phyloP scores from a whole-genome alignment of 2,797 vertebrate species.

The Hozukius guyotensis region DNA sequence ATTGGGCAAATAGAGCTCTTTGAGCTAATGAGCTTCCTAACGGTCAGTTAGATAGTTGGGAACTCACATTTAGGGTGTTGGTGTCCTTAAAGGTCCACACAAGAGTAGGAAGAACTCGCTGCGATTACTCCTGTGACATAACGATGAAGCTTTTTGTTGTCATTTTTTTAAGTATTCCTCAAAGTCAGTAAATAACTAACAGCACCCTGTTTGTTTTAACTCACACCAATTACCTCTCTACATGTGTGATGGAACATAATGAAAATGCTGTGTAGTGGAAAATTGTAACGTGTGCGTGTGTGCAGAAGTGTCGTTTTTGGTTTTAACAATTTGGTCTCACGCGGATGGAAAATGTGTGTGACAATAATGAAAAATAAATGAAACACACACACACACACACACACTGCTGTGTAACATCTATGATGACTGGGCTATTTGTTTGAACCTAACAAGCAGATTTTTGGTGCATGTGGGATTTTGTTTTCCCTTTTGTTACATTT shows the following conservation, averaged over 20 bases:
- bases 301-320: neutral
- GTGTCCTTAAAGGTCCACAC: neutral
- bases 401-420: neutral
- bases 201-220: neutral
- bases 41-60: neutral
- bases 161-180: neutral
- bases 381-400: neutral
- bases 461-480: neutral
- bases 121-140: too few relatives aligned
- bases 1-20: too few relatives aligned
- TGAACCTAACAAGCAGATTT: slow-evolving; percentile 1
- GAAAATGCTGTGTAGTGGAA: neutral
- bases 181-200: neutral
- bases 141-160: neutral
- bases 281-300: neutral
- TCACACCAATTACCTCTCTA: neutral
- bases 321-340: neutral
- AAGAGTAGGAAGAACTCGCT: neutral
- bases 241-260: neutral
- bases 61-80: neutral
- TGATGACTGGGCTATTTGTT: neutral
- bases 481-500: neutral
- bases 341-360: neutral
- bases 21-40: too few relatives aligned
- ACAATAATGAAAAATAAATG: neutral